phyloP scores from a whole-genome alignment of 2,797 vertebrate species.

The Cygnus olor region DNA sequence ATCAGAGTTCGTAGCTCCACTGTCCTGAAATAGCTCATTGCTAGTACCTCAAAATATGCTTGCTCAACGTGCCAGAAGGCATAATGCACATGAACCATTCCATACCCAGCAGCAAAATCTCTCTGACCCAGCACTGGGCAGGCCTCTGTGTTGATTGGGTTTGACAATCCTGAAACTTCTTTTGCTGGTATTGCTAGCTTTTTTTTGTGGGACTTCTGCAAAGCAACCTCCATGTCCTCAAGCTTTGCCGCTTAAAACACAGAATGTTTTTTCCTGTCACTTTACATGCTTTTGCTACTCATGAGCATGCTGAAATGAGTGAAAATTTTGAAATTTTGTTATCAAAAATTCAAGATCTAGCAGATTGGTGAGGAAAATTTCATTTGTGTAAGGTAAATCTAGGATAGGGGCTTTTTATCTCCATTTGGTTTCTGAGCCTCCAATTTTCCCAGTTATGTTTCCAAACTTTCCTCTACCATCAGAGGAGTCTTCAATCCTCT shows the following conservation, averaged over 20 bases:
- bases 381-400: background rate
- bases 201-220: background rate
- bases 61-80: conserved; percentile 34
- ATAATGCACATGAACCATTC: background rate
- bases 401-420: background rate
- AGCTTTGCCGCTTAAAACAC: background rate
- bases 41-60: conserved; percentile 22
- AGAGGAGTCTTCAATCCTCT: background rate
- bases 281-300: background rate
- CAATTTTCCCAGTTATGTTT: background rate
- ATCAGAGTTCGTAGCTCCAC: background rate
- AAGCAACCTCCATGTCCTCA: background rate
- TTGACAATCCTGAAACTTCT: conserved; percentile 19
- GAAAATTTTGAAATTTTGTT: background rate
- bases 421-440: background rate
- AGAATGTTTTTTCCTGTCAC: background rate
- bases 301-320: background rate
- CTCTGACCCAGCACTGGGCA: background rate
- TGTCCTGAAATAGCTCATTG: conserved; percentile 18
- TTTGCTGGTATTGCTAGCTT: background rate
- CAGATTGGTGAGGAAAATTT: background rate
- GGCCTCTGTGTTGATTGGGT: background rate
- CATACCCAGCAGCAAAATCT: background rate
- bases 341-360: background rate
- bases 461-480: background rate